Percentiles rank a stretch among this genome's conserved stretches.
Evolutionary conservation across 2,113 vertebrate species (phyloP).

Genomic region (Neofelis nebulosa): DNA sequence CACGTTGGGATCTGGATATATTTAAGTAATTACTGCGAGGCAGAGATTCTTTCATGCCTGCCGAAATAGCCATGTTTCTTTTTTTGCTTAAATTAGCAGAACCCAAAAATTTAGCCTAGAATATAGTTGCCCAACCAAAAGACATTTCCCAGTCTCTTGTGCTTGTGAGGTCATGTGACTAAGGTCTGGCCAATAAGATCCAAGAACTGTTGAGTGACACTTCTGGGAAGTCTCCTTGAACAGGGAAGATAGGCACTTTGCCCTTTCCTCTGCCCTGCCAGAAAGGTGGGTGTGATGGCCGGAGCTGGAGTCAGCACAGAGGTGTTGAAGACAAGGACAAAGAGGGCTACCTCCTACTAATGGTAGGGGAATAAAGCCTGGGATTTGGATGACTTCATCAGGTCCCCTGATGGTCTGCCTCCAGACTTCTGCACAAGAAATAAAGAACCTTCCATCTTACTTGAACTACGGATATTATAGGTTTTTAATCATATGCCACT

Average conservation of each 20-base stretch:
- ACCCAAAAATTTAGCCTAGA: conserved; percentile 11
- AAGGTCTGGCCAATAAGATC: background rate
- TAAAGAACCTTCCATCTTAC: background rate
- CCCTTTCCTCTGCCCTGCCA: background rate
- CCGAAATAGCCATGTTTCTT: conserved; percentile 2
- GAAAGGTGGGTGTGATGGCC: background rate
- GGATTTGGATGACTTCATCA: background rate
- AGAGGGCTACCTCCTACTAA: background rate
- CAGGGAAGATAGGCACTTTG: background rate
- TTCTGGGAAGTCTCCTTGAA: background rate
- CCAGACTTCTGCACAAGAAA: background rate
- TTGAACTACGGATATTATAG: background rate
- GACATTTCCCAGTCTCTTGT: conserved; percentile 2
- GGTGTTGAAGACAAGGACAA: background rate
- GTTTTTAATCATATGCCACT: background rate
- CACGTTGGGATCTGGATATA: background rate
- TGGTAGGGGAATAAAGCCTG: background rate
- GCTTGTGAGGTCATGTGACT: background rate
- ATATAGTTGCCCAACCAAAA: background rate
- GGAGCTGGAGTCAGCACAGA: background rate
- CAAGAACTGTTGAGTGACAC: background rate
- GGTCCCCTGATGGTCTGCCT: background rate
- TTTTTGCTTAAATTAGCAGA: conserved; percentile 14
- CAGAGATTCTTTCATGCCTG: background rate
- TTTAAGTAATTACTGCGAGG: conserved; percentile 1